These are phyloP conservation scores for Donacobius atricapilla DNA, from an alignment of 2,113 vertebrate genomes.

Conservation along the genomic window DNA sequence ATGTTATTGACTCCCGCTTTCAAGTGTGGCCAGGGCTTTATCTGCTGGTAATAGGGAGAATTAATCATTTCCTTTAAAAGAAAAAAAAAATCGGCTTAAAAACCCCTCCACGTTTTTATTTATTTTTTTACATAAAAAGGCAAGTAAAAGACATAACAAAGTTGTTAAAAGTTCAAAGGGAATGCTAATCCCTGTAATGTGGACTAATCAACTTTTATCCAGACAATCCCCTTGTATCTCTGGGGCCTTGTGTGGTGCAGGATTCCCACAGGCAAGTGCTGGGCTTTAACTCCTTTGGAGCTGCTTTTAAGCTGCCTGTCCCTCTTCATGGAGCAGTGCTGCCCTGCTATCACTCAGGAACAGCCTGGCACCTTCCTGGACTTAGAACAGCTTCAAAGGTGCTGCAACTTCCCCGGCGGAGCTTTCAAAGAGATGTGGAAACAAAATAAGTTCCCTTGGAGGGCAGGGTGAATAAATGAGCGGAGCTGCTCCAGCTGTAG, in stretches of 20 bases:
- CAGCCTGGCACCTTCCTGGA: neutral
- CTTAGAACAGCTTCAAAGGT: neutral
- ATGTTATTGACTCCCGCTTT: slow-evolving; percentile 29
- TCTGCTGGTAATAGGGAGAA: slow-evolving; percentile 36
- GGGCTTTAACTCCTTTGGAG: neutral
- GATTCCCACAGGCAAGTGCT: neutral
- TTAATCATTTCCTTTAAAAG: slow-evolving; percentile 31
- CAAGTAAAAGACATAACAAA: slow-evolving; percentile 24
- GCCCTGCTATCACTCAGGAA: neutral
- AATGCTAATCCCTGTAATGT: slow-evolving; percentile 52
- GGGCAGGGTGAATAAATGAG: neutral
- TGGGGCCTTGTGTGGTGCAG: neutral
- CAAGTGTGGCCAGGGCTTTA: slow-evolving; percentile 30
- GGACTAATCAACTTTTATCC: slow-evolving; percentile 57
- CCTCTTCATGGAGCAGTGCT: neutral
- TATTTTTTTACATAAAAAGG: slow-evolving; percentile 37
- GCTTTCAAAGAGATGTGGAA: neutral
- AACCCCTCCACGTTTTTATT: neutral
- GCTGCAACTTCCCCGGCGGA: neutral
- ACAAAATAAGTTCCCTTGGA: neutral
- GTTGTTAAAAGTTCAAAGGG: slow-evolving; percentile 57
- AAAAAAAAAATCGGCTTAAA: neutral
- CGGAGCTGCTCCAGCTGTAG: neutral
- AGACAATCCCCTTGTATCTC: slow-evolving; percentile 38
- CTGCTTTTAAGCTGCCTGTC: neutral